Evolutionary conservation across 2,113 vertebrate genomes (phyloP).

Genomic region (Callipepla squamata): DNA sequence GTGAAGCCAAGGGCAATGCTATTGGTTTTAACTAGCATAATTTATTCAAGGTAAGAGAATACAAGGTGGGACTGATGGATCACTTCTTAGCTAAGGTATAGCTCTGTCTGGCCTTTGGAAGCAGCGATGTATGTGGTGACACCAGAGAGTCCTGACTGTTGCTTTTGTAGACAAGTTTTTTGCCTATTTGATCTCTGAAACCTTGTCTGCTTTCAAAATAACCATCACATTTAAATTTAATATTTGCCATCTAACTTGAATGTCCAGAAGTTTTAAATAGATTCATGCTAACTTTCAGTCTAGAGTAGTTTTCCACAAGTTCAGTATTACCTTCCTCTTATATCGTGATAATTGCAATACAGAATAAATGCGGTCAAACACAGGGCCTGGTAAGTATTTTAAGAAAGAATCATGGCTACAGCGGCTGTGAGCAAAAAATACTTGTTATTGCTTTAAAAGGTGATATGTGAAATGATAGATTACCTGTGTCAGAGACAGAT

Average conservation of each 20-base stretch:
- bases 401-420: background rate
- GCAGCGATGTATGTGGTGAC: background rate
- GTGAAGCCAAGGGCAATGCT: background rate
- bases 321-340: background rate
- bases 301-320: background rate
- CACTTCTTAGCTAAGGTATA: background rate
- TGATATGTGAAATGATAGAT: background rate
- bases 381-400: background rate
- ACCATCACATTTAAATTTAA: background rate
- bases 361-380: background rate
- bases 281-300: background rate
- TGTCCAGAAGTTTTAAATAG: background rate
- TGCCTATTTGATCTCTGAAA: background rate
- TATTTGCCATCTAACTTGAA: background rate
- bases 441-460: background rate
- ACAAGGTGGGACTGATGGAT: background rate
- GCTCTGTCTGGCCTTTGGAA: background rate
- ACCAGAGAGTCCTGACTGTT: background rate
- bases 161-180: background rate
- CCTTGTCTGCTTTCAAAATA: background rate
- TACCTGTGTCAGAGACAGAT: background rate
- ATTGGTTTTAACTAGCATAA: background rate
- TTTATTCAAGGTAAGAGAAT: background rate
- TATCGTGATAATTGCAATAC: background rate
- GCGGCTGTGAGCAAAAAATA: background rate